These are phyloP conservation scores for Characodon lateralis DNA, from an alignment of 2,797 vertebrate genomes.

Conservation along the genomic window DNA sequence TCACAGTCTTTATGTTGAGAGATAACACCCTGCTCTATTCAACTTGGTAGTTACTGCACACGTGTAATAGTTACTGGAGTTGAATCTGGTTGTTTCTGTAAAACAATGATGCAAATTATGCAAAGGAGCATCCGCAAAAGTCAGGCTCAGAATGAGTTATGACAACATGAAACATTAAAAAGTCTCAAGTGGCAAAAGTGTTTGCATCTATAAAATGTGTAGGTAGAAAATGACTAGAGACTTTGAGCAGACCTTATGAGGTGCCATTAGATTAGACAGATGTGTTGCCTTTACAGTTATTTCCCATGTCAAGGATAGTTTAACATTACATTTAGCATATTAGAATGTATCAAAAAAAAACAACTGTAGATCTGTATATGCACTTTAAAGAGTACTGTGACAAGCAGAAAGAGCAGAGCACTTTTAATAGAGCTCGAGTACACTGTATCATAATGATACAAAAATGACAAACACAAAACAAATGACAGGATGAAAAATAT, in stretches of 20 bases:
- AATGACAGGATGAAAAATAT: conserved; percentile 72
- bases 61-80: neutral
- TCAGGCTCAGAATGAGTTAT: neutral
- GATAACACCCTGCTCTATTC: neutral
- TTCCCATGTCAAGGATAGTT: neutral
- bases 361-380: neutral
- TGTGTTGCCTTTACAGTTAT: conserved; percentile 2
- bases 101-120: neutral
- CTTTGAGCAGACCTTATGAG: neutral
- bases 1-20: conserved; percentile 13
- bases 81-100: neutral
- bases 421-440: conserved; percentile 64
- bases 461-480: conserved; percentile 63
- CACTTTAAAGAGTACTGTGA: conserved; percentile 31
- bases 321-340: conserved; percentile 3
- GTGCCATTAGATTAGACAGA: neutral
- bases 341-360: neutral
- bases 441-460: conserved; percentile 53
- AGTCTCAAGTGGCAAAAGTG: conserved; percentile 4
- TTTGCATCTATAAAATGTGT: conserved; percentile 7
- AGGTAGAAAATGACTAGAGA: conserved; percentile 1
- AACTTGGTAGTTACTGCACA: neutral
- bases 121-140: neutral
- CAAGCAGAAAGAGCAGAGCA: conserved; percentile 45
- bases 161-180: neutral